phyloP scores from a whole-genome alignment of 1,140 invertebrate species.

The Brachionus rubens region DNA sequence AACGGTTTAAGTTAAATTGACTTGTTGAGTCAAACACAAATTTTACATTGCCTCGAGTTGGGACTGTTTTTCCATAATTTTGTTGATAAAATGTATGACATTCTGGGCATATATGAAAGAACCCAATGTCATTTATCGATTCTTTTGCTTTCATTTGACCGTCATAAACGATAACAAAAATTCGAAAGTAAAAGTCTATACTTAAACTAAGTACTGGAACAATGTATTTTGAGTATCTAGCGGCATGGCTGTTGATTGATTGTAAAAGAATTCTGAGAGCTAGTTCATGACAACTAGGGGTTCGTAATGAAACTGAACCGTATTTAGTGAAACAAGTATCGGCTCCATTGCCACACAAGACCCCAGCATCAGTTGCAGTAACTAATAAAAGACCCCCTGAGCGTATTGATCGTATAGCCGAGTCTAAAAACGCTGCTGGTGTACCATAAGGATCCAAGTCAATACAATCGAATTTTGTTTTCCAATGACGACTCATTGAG shows the following conservation, averaged over 20 bases:
- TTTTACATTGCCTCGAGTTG: constrained; percentile 52
- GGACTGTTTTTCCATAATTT: constrained; percentile 67
- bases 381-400: constrained; percentile 71
- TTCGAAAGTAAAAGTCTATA: constrained; percentile 92
- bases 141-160: constrained; percentile 79
- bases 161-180: constrained; percentile 81
- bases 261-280: constrained; percentile 86
- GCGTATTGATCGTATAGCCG: neutral
- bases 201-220: constrained; percentile 84
- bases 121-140: constrained; percentile 64
- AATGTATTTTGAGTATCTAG: constrained; percentile 86
- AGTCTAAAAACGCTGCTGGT: constrained; percentile 79
- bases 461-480: constrained; percentile 70
- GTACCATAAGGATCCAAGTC: constrained; percentile 97
- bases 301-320: constrained; percentile 80
- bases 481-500: constrained; percentile 40
- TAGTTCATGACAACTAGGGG: constrained; percentile 86
- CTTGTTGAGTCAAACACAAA: constrained; percentile 46
- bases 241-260: constrained; percentile 83
- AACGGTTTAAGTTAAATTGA: constrained; percentile 46
- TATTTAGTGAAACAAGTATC: constrained; percentile 91
- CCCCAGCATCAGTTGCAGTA: constrained; percentile 96
- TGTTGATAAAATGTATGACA: constrained; percentile 77
- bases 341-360: constrained; percentile 87
- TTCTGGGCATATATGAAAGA: constrained; percentile 78